A percentile compares a stretch with the other conserved stretches of the same genome.
These are phyloP conservation scores for Colaptes auratus DNA, from an alignment of 2,113 vertebrate genomes.

Conservation along the genomic window DNA sequence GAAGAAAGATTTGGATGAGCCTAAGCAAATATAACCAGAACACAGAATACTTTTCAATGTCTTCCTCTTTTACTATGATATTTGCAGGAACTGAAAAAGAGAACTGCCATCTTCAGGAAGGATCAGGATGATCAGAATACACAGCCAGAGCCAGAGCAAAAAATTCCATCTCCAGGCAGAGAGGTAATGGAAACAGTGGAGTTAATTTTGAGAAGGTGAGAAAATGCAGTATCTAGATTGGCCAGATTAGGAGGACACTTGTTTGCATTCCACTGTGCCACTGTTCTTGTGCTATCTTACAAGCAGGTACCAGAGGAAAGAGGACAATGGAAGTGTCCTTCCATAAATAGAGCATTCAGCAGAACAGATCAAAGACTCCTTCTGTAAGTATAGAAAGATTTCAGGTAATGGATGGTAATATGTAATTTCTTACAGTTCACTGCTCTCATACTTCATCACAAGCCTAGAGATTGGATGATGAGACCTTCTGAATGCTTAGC, in stretches of 20 bases:
- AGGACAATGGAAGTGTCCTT: neutral
- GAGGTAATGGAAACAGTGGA: neutral
- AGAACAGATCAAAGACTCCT: neutral
- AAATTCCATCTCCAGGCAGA: neutral
- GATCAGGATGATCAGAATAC: neutral
- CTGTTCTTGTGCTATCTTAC: neutral
- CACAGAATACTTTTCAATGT: neutral
- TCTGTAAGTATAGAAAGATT: neutral
- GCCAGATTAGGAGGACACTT: neutral
- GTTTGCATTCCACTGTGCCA: neutral
- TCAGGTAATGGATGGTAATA: fast-evolving
- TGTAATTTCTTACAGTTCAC: neutral
- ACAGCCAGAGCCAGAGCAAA: neutral
- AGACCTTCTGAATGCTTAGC: neutral
- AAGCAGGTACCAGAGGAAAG: neutral
- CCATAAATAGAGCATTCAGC: neutral
- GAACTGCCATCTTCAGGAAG: neutral
- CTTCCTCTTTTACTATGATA: neutral
- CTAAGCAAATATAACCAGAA: neutral
- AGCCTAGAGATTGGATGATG: neutral
- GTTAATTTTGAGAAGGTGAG: neutral
- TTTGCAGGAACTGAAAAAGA: neutral
- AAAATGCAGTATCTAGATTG: neutral
- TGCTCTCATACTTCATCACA: neutral
- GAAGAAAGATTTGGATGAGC: neutral